Evolutionary conservation across 2,888 invertebrate genomes (phyloP).

Genomic region (Catocala nupta): DNA sequence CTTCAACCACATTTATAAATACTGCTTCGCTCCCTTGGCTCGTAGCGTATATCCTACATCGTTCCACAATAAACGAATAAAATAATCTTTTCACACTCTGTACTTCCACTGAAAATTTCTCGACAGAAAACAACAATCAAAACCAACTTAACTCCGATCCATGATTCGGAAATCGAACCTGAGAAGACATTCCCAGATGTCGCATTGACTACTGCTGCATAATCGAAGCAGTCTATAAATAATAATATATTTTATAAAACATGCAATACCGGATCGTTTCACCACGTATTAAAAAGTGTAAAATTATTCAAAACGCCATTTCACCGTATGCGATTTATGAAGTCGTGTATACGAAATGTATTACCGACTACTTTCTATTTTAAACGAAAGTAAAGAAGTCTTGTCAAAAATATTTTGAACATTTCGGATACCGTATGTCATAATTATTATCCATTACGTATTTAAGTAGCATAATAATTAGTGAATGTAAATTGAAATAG

Average conservation of each 20-base stretch:
- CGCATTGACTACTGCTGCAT: no score
- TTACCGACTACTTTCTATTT: constrained; percentile 49
- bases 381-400: constrained; percentile 47
- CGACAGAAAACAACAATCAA: no score
- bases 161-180: no score
- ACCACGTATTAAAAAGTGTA: constrained; percentile 5
- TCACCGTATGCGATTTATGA: constrained; percentile 37
- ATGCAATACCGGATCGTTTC: neutral
- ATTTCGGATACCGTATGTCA: constrained; percentile 8
- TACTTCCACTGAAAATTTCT: no score
- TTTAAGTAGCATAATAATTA: constrained; percentile 34
- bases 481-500: constrained; percentile 35
- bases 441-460: constrained; percentile 37
- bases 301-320: constrained; percentile 33
- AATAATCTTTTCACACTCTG: no score
- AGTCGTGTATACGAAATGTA: constrained; percentile 30
- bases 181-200: no score
- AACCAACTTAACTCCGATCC: no score
- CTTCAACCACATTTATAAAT: no score
- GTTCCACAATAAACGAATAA: no score
- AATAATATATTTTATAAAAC: neutral
- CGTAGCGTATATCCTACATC: no score
- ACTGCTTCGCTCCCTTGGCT: no score
- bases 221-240: no score
- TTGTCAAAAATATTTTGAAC: constrained; percentile 20